Conservation (phyloP, 1,140 invertebrate species). For the Ceratoteleas bidentatus region DNA sequence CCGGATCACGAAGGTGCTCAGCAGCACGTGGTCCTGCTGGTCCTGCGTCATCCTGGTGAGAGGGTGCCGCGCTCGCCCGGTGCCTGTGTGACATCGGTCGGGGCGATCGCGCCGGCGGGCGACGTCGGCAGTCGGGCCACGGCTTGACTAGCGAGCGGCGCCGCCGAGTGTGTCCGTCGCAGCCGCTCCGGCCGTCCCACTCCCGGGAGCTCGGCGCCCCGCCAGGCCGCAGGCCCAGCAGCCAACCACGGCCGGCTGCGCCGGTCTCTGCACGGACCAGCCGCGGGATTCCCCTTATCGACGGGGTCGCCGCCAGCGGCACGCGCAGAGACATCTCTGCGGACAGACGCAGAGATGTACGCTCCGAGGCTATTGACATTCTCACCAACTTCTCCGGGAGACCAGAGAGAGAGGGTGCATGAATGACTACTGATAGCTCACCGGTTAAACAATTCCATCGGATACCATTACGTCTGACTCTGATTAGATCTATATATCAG, state of each 20-base stretch:
- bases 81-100: neutral
- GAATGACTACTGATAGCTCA: too few relatives aligned
- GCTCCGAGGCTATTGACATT: too few relatives aligned
- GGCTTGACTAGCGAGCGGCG: constrained; percentile 26
- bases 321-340: constrained; percentile 11
- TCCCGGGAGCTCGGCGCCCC: constrained; percentile 15
- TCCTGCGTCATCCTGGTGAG: constrained; percentile 26
- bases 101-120: constrained; percentile 26
- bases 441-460: too few relatives aligned
- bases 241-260: constrained; percentile 8
- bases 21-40: constrained; percentile 74
- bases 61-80: constrained; percentile 48
- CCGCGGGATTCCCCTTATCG: constrained; percentile 20
- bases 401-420: too few relatives aligned
- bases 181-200: constrained; percentile 21
- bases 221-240: constrained; percentile 28
- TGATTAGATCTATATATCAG: too few relatives aligned
- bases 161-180: constrained; percentile 12
- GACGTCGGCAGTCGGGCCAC: constrained; percentile 25
- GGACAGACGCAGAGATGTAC: too few relatives aligned
- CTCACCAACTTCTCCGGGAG: too few relatives aligned
- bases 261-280: neutral
- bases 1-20: constrained; percentile 84
- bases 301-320: neutral
- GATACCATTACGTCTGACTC: too few relatives aligned